These are phyloP conservation scores for Neodiprion lecontei DNA, from an alignment of 1,140 invertebrate genomes.

Conservation along the genomic window DNA sequence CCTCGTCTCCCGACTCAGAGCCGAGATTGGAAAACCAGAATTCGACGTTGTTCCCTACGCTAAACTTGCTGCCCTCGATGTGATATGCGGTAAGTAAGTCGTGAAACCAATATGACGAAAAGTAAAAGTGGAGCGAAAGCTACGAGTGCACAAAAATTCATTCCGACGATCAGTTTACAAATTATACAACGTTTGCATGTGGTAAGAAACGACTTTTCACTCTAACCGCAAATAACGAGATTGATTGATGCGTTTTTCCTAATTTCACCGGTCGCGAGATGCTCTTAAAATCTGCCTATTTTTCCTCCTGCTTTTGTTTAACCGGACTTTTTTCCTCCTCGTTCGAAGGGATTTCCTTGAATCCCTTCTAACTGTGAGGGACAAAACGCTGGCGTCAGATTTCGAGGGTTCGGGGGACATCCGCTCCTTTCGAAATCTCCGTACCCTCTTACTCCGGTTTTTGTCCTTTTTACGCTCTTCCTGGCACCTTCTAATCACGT, in stretches of 20 bases:
- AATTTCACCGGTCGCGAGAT: too few relatives aligned
- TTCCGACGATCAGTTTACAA: slow-evolving; percentile 9
- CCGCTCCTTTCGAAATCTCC: too few relatives aligned
- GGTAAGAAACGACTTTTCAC: too few relatives aligned
- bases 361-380: not conserved
- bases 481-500: not conserved
- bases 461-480: not conserved
- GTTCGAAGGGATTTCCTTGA: too few relatives aligned
- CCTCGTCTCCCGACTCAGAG: slow-evolving; percentile 69
- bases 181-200: not conserved
- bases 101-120: not conserved
- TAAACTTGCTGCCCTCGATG: slow-evolving; percentile 72
- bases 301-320: too few relatives aligned
- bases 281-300: too few relatives aligned
- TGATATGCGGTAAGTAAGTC: slow-evolving; percentile 68
- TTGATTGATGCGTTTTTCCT: too few relatives aligned
- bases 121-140: too few relatives aligned
- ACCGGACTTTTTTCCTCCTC: too few relatives aligned
- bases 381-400: not conserved
- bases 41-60: slow-evolving; percentile 68
- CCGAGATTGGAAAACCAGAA: slow-evolving; percentile 65
- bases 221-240: too few relatives aligned
- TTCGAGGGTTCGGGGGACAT: not conserved
- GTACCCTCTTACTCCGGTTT: not conserved
- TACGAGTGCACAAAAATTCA: not conserved